phyloP scores from a whole-genome alignment of 2,888 invertebrate genomes.

The Latrodectus elegans region DNA sequence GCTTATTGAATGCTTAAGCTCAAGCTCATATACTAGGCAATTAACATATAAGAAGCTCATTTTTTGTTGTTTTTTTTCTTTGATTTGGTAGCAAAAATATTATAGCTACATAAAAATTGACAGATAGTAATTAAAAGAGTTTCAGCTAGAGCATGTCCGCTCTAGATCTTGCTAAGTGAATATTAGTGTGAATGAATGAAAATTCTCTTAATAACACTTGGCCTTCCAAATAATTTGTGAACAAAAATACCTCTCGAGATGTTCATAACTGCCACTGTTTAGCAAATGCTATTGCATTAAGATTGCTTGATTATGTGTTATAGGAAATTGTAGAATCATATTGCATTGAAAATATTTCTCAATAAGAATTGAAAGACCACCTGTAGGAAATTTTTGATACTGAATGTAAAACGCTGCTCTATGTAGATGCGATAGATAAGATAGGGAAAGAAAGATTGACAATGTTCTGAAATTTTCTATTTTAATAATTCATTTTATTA shows the following conservation, averaged over 20 bases:
- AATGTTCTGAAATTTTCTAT: too few species aligned
- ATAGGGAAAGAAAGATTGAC: too few species aligned
- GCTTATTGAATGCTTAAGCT: constrained; percentile 65
- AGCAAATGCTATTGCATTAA: background rate
- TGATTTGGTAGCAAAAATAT: constrained; percentile 67
- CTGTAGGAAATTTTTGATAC: background rate
- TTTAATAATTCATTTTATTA: too few species aligned
- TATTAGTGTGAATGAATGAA: constrained; percentile 39
- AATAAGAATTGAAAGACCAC: too few species aligned
- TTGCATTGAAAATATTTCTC: too few species aligned
- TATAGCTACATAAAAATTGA: constrained; percentile 68
- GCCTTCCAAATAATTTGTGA: background rate
- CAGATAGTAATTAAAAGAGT: constrained; percentile 65
- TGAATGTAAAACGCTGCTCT: background rate
- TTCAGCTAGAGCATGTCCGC: constrained; percentile 51
- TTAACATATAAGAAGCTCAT: constrained; percentile 68
- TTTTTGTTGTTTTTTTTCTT: constrained; percentile 45
- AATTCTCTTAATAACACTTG: constrained; percentile 1
- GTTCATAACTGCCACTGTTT: background rate
- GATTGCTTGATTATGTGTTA: too few species aligned
- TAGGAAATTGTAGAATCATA: too few species aligned
- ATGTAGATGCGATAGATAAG: background rate
- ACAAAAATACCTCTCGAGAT: background rate
- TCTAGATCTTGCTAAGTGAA: constrained; percentile 67
- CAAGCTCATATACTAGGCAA: constrained; percentile 68